phyloP scores from a whole-genome alignment of 2,113 vertebrate genomes.

The Cepphus grylle region DNA sequence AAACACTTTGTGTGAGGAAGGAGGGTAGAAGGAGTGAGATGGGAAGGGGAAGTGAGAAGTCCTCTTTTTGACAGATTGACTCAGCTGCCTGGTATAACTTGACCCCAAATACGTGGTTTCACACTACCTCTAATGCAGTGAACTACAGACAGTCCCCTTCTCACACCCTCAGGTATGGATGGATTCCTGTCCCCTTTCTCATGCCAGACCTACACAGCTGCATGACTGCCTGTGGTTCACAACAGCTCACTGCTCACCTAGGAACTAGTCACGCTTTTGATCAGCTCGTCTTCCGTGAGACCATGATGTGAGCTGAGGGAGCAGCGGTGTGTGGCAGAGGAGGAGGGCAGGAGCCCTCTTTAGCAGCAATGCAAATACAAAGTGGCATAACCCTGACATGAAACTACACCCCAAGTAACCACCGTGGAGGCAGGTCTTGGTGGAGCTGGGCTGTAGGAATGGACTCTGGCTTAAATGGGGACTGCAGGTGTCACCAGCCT shows the following conservation, averaged over 20 bases:
- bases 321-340: neutral
- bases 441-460: neutral
- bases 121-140: neutral
- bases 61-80: neutral
- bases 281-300: neutral
- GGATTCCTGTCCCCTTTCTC: neutral
- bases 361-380: neutral
- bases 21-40: neutral
- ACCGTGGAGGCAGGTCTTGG: neutral
- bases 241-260: neutral
- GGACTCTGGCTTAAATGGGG: neutral
- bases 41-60: neutral
- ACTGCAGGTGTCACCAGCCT: neutral
- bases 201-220: neutral
- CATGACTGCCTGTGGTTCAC: neutral
- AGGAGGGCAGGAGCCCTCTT: neutral
- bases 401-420: neutral
- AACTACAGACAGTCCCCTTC: neutral
- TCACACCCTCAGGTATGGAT: neutral
- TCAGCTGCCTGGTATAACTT: neutral
- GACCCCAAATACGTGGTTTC: neutral
- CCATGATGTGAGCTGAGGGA: neutral
- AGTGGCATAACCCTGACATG: neutral
- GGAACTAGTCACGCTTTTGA: neutral
- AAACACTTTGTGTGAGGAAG: rapidly evolving